Evolutionary conservation across 2,113 vertebrate genomes (phyloP), one percentile per base, ranked within the genome.

Genomic region (Chionis minor): DNA sequence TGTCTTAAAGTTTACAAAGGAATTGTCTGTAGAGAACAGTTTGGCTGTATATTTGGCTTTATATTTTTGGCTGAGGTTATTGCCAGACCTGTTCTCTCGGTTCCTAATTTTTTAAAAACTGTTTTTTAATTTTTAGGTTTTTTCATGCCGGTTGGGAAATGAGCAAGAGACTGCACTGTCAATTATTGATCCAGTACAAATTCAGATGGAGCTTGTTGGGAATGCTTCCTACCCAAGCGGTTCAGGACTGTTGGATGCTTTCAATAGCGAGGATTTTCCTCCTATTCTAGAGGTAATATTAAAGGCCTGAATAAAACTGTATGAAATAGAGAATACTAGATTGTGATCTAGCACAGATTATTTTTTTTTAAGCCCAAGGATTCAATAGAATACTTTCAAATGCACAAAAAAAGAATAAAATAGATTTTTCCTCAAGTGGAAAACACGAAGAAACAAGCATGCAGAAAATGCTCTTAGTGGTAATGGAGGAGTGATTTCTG

Each of bases 151-250:
- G 18, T 97, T 99, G 40, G 99, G 99, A 86, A 99, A 98, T 20
- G 99, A 99, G 84, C 99, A 99, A 18, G 99, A 99, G 86, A 99
- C 99, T 0, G 99, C 99, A 2, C 97, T 99, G 88, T 99, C 99
- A 12, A 99, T 99, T 83, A 98, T 99, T 9, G 99, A 99, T 89
- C 99, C 99, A 1, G 99, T 99, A 33, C 99, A 99, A 69, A 97
- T 99, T 62, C 99, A 99, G 28, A 96, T 99, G 93, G 99, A 99
- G 92, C 98, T 99, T 35, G 98, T 99, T 96, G 99, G 99, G 18
- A 99, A 98, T 95, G 99, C 99, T 79, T 99, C 99, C 5, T 99
- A 99, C 77, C 98, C 99, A n/a, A 99, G 98, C 86, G 99, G 98
- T 78, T 99, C 99, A 1, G 99, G 99, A 9, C 96, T 99, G 35